Conservation (phyloP, 2,113 vertebrate species). For the Channa argus region DNA sequence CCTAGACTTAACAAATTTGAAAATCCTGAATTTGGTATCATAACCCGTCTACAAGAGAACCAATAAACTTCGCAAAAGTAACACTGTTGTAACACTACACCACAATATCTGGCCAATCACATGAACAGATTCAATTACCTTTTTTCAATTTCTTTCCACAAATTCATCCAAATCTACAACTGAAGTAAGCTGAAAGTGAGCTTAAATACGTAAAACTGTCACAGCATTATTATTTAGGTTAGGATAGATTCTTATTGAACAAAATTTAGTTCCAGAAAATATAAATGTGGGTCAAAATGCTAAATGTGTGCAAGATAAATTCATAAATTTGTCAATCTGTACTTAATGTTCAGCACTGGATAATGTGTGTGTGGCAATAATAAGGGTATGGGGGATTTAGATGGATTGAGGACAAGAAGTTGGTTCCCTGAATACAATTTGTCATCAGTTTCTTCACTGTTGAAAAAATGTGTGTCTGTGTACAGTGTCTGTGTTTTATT, state of each 20-base stretch:
- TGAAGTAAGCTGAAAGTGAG: not conserved
- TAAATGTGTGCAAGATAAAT: not conserved
- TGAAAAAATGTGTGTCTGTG: constrained; percentile 30
- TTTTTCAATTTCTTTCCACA: not conserved
- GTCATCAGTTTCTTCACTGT: constrained; percentile 29
- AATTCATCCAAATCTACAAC: not conserved
- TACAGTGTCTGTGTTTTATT: constrained; percentile 20
- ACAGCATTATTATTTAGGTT: too few species aligned
- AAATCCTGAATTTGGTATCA: too few species aligned
- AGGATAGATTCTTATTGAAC: too few species aligned
- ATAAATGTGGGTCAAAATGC: not conserved
- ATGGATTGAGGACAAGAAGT: constrained; percentile 77
- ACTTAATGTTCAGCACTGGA: constrained; percentile 5
- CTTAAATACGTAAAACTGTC: too few species aligned
- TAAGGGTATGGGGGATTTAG: constrained; percentile 71
- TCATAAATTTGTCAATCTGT: too few species aligned
- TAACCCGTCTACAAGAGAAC: too few species aligned
- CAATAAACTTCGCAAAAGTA: too few species aligned
- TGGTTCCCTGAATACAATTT: constrained; percentile 60
- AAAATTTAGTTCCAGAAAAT: too few species aligned
- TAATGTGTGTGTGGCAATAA: constrained; percentile 41
- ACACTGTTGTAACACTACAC: too few species aligned
- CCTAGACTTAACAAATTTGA: too few species aligned
- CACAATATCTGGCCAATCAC: not conserved
- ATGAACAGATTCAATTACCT: not conserved